Evolutionary conservation across 1,140 invertebrate species (phyloP).

Genomic region (Whitmania pigra): DNA sequence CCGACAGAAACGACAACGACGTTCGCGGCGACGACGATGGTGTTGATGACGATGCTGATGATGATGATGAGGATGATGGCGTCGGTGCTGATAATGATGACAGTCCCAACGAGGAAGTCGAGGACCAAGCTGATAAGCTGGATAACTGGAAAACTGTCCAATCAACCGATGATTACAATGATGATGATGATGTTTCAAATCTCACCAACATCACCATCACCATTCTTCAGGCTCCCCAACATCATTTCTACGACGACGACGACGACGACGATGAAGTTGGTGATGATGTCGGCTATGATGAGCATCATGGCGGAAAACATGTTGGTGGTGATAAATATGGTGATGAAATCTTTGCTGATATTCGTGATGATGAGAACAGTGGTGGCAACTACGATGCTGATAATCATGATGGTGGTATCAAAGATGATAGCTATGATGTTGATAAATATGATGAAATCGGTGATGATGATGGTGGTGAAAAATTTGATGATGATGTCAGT

Average conservation of each 20-base stretch:
- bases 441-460: background rate
- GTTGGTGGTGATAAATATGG: background rate
- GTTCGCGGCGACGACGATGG: background rate
- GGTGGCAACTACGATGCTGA: background rate
- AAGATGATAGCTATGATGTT: background rate
- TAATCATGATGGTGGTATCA: background rate
- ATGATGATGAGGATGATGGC: too few relatives aligned
- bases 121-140: background rate
- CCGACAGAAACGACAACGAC: background rate
- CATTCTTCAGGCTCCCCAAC: too few relatives aligned
- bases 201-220: too few relatives aligned
- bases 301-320: background rate
- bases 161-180: background rate
- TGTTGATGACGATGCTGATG: background rate
- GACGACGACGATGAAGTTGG: background rate
- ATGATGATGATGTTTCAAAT: background rate
- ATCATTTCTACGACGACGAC: too few relatives aligned
- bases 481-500: background rate
- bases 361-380: background rate
- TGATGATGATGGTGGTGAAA: constrained; percentile 3
- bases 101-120: background rate
- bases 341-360: background rate
- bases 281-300: background rate
- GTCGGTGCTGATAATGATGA: background rate
- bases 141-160: background rate